These are phyloP conservation scores for Pituophis catenifer DNA, from an alignment of 2,113 vertebrate species.

Conservation along the genomic window DNA sequence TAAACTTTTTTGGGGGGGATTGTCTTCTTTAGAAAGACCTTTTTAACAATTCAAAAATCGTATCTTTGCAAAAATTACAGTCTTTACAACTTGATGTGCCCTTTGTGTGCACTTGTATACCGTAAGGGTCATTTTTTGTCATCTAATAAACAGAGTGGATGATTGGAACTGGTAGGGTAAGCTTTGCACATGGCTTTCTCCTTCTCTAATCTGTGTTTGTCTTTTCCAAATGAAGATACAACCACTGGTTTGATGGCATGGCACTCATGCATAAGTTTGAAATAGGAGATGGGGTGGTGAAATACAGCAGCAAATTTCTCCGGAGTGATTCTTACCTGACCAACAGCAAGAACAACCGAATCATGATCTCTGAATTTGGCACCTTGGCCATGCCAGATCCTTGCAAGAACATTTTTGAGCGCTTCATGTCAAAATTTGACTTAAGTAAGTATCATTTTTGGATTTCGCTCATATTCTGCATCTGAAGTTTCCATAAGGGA, in stretches of 20 bases:
- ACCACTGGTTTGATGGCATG: constrained; percentile 97
- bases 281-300: constrained; percentile 76
- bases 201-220: neutral
- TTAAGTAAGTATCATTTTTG: constrained; percentile 64
- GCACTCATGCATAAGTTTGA: constrained; percentile 90
- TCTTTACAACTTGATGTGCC: neutral
- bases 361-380: constrained; percentile 88
- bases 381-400: constrained; percentile 89
- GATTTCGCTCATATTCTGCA: accelerated
- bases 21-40: neutral
- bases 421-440: constrained; percentile 86
- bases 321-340: constrained; percentile 77
- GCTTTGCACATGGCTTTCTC: neutral
- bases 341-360: constrained; percentile 79
- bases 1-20: neutral
- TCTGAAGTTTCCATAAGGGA: neutral
- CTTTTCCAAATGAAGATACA: constrained; percentile 72
- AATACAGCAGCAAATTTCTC: constrained; percentile 87
- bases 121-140: neutral
- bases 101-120: neutral
- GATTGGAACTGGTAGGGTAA: neutral
- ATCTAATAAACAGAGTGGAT: neutral
- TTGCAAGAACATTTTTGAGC: constrained; percentile 86
- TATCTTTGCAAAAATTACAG: neutral
- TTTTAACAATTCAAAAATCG: neutral